Evolutionary conservation across 1,140 invertebrate genomes (phyloP).

Genomic region (Dinothrombium tinctorium): DNA sequence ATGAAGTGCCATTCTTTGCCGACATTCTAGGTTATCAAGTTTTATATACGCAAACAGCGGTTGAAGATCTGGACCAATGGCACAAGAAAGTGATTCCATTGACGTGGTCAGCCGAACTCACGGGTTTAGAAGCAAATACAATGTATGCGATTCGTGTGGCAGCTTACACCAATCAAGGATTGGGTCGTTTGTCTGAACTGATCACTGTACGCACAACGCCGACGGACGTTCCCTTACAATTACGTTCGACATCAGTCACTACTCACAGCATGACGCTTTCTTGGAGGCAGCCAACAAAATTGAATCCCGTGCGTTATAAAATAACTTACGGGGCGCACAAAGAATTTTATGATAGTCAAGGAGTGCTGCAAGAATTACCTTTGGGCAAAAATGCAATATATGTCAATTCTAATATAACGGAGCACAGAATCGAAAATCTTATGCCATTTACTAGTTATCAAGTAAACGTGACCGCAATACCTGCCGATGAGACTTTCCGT

Average conservation of each 20-base stretch:
- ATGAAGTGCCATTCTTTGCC: constrained; percentile 41
- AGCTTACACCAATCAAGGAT: constrained; percentile 39
- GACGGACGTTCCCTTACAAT: constrained; percentile 48
- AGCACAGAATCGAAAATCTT: constrained; percentile 31
- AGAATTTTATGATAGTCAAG: constrained; percentile 78
- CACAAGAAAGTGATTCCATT: constrained; percentile 54
- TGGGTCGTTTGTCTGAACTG: constrained; percentile 33
- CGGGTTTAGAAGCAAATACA: constrained; percentile 66
- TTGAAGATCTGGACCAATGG: constrained; percentile 77
- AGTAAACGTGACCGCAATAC: constrained; percentile 74
- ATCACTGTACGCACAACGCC: constrained; percentile 45
- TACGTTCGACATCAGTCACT: constrained; percentile 52
- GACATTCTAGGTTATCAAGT: constrained; percentile 57
- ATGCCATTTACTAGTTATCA: constrained; percentile 84
- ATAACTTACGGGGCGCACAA: constrained; percentile 79
- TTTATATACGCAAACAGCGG: constrained; percentile 27
- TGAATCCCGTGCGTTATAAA: constrained; percentile 69
- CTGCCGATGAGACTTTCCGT: constrained; percentile 51
- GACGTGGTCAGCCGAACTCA: constrained; percentile 67
- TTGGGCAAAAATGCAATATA: constrained; percentile 46
- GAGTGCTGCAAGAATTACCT: constrained; percentile 61
- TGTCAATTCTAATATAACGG: constrained; percentile 37
- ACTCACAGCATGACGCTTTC: constrained; percentile 35
- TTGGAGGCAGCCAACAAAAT: constrained; percentile 71
- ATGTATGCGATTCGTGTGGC: constrained; percentile 80